Conservation (phyloP, 2,797 vertebrate genomes). For the Semaprochilodus insignis region DNA sequence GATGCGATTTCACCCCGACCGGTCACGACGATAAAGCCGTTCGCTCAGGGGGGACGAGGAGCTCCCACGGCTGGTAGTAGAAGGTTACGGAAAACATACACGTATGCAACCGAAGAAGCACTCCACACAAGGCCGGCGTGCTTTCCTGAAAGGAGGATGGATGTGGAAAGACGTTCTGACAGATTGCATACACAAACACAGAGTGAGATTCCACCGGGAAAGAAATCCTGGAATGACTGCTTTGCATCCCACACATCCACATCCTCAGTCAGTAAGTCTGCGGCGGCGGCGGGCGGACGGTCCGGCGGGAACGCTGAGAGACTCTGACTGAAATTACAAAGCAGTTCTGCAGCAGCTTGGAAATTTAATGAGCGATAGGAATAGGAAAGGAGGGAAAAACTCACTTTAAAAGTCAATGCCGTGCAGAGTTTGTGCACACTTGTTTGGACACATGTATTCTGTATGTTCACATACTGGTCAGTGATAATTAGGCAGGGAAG, state of each 20-base stretch:
- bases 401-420: background rate
- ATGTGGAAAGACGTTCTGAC: constrained; percentile 30
- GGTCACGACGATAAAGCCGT: background rate
- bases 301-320: constrained; percentile 29
- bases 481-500: background rate
- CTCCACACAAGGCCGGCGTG: background rate
- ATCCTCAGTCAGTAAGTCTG: constrained; percentile 31
- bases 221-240: constrained; percentile 49
- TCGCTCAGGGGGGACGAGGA: background rate
- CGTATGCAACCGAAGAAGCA: background rate
- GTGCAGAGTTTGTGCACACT: background rate
- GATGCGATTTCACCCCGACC: background rate
- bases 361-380: constrained; percentile 46
- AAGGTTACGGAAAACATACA: background rate
- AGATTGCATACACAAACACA: constrained; percentile 42
- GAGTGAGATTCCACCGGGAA: constrained; percentile 44
- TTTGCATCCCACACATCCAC: constrained; percentile 54
- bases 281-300: background rate
- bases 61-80: background rate
- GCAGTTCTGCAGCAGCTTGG: constrained; percentile 30
- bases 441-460: background rate
- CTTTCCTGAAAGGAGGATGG: constrained; percentile 31
- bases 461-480: background rate
- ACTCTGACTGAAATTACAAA: constrained; percentile 43
- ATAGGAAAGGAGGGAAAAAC: background rate